Percentiles rank a stretch among this genome's conserved stretches.
These are phyloP conservation scores for Aphidius colemani DNA, from an alignment of 2,888 invertebrate genomes.

Conservation along the genomic window DNA sequence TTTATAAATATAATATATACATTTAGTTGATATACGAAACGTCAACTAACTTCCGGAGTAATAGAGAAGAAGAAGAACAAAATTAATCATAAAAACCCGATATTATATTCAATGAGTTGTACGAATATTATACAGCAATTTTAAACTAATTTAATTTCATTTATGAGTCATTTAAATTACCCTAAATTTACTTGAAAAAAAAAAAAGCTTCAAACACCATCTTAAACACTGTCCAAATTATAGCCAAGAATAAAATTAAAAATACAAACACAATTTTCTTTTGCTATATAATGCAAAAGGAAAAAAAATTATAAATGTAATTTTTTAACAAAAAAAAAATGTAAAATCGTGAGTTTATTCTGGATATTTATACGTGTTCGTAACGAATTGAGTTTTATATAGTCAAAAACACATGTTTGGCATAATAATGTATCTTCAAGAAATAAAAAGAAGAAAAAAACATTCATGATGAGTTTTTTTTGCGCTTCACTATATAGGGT, in stretches of 20 bases:
- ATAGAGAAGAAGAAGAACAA: background rate
- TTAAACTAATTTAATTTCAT: too few species aligned
- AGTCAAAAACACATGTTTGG: background rate
- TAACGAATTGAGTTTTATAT: background rate
- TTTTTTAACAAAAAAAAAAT: background rate
- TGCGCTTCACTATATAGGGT: too few species aligned
- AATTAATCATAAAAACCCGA: too few species aligned
- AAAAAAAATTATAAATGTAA: background rate
- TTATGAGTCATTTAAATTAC: too few species aligned
- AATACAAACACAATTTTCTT: background rate
- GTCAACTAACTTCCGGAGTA: constrained; percentile 45
- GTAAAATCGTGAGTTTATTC: too few species aligned
- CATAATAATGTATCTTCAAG: background rate
- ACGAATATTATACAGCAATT: too few species aligned
- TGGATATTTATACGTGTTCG: background rate
- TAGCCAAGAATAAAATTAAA: too few species aligned
- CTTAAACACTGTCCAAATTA: background rate
- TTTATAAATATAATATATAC: constrained; percentile 33
- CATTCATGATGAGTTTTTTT: background rate
- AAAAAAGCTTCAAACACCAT: background rate
- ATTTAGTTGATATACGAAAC: constrained; percentile 33
- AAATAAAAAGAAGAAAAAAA: background rate
- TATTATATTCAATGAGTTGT: too few species aligned
- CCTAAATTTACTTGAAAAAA: background rate
- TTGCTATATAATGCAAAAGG: background rate